Evolutionary conservation across 2,797 vertebrate species (phyloP).

Genomic region (Acipenser oxyrinchus): DNA sequence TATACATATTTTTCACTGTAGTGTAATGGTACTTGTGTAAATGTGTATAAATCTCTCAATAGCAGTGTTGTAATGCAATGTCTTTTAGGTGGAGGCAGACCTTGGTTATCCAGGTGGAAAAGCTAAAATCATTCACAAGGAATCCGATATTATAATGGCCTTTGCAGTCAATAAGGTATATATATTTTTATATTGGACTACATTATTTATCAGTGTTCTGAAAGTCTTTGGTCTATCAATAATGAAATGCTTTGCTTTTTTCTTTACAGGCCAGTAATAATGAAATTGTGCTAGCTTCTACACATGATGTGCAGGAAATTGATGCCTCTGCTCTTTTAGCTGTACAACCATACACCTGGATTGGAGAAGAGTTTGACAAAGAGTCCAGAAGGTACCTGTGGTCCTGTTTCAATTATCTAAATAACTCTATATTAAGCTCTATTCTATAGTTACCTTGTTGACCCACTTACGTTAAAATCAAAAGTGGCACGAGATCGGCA

Average conservation of each 20-base stretch:
- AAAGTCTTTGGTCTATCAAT: no score
- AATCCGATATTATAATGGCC: constrained; percentile 96
- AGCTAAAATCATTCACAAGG: constrained; percentile 95
- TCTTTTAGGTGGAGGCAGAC: constrained; percentile 90
- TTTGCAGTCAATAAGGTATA: constrained; percentile 92
- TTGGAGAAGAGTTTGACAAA: constrained; percentile 91
- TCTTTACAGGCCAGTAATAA: constrained; percentile 76
- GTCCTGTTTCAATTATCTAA: neutral
- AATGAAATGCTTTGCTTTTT: constrained; percentile 15
- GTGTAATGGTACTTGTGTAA: neutral
- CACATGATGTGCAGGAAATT: constrained; percentile 95
- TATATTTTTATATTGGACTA: neutral
- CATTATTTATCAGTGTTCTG: neutral
- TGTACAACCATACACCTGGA: constrained; percentile 90
- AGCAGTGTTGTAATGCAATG: constrained; percentile 9
- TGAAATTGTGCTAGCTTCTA: constrained; percentile 95
- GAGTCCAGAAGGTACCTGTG: constrained; percentile 83
- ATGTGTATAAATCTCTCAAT: neutral
- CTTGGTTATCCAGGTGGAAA: constrained; percentile 95
- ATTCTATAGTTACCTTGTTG: neutral
- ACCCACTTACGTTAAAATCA: neutral
- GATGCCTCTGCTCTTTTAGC: constrained; percentile 84
- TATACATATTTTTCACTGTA: constrained; percentile 14
- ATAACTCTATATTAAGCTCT: neutral
- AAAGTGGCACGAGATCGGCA: no score